Conservation (phyloP, 2,797 vertebrate genomes). For the Macropodus opercularis region DNA sequence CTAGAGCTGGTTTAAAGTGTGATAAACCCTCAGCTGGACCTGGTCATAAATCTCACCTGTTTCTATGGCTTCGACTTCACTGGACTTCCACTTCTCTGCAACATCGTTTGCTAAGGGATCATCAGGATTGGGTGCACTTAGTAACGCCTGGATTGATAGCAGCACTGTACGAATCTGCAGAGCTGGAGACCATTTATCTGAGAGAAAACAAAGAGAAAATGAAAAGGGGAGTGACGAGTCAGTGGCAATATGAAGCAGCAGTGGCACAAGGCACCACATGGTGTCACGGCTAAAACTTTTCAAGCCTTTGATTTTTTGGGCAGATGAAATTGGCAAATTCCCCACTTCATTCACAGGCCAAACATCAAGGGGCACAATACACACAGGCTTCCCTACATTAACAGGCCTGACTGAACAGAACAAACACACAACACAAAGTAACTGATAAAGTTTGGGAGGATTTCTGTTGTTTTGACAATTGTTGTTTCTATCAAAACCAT, state of each 20-base stretch:
- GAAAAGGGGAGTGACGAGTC: slow-evolving; percentile 4
- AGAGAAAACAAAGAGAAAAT: fast-evolving
- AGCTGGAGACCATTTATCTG: slow-evolving; percentile 99
- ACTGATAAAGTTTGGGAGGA: slow-evolving; percentile 5
- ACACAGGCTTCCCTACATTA: slow-evolving; percentile 23
- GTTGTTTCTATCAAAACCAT: too few relatives aligned
- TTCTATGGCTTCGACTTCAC: slow-evolving; percentile 98
- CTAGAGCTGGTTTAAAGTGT: too few relatives aligned
- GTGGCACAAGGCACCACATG: slow-evolving; percentile 15
- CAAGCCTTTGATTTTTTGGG: slow-evolving; percentile 48
- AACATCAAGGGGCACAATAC: slow-evolving; percentile 28
- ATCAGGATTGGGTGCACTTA: slow-evolving; percentile 98
- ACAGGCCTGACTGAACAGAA: slow-evolving; percentile 13
- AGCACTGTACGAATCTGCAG: slow-evolving; percentile 99
- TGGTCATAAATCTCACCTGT: slow-evolving; percentile 82
- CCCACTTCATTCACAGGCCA: slow-evolving; percentile 26
- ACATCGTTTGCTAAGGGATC: slow-evolving; percentile 98
- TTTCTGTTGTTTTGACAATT: background rate
- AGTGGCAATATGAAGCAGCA: background rate
- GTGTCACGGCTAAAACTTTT: slow-evolving; percentile 33
- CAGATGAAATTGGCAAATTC: slow-evolving; percentile 47
- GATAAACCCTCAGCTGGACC: background rate
- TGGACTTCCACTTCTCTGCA: slow-evolving; percentile 97
- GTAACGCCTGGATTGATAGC: slow-evolving; percentile 99
- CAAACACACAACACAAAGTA: background rate